Conservation (phyloP, 2,888 invertebrate species). For the Himalopsyche anomala region DNA sequence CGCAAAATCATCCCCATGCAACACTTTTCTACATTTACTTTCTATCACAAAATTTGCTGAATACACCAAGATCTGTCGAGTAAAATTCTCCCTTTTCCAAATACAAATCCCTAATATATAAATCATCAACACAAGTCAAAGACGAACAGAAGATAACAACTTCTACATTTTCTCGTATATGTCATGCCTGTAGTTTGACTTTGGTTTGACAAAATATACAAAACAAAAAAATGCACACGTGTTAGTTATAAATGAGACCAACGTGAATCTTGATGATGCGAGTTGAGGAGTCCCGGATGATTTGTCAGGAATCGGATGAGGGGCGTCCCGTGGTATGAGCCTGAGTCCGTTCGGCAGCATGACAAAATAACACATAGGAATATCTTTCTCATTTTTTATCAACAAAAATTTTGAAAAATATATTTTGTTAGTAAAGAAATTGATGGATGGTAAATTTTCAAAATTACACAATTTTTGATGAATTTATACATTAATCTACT, state of each 20-base stretch:
- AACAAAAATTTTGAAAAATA: not conserved
- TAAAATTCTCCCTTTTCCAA: too few species aligned
- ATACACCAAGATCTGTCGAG: too few species aligned
- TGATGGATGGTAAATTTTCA: too few species aligned
- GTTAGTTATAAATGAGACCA: slow-evolving; percentile 53
- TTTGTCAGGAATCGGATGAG: slow-evolving; percentile 64
- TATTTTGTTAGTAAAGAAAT: too few species aligned
- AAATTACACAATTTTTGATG: too few species aligned
- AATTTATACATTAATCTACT: too few species aligned
- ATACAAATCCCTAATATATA: not conserved
- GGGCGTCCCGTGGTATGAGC: slow-evolving; percentile 64
- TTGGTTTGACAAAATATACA: not conserved
- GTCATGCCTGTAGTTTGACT: not conserved
- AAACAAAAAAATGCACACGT: slow-evolving; percentile 13
- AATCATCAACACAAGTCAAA: not conserved
- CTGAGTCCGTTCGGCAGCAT: slow-evolving; percentile 56
- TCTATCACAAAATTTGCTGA: too few species aligned
- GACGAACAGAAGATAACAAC: not conserved
- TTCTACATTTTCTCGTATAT: not conserved
- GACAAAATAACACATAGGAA: slow-evolving; percentile 21
- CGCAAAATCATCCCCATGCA: too few species aligned
- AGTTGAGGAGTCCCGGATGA: slow-evolving; percentile 63
- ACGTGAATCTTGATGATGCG: slow-evolving; percentile 64
- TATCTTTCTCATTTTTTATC: slow-evolving; percentile 1
- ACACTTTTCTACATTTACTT: too few species aligned